Conservation (phyloP, 1,140 invertebrate species). For the Idris sp. region DNA sequence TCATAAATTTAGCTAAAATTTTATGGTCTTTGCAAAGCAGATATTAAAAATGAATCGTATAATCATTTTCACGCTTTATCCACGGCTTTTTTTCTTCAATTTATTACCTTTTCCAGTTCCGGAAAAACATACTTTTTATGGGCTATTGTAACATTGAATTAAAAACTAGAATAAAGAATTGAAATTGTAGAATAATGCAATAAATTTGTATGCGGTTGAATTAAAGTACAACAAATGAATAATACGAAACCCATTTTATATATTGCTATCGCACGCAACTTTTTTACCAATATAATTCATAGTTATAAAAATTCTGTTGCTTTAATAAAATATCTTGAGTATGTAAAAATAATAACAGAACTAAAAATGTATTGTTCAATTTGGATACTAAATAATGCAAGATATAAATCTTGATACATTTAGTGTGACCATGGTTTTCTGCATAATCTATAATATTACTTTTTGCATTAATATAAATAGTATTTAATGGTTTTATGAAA, state of each 20-base stretch:
- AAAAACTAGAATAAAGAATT: slow-evolving; percentile 26
- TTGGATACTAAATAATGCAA: too few relatives aligned
- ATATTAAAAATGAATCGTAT: slow-evolving; percentile 23
- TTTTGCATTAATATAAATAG: too few relatives aligned
- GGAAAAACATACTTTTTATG: slow-evolving; percentile 22
- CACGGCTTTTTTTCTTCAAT: slow-evolving; percentile 1
- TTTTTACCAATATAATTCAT: too few relatives aligned
- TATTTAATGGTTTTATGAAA: too few relatives aligned
- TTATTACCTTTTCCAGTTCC: slow-evolving; percentile 26
- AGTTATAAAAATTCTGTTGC: too few relatives aligned
- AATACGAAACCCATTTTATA: slow-evolving; percentile 1
- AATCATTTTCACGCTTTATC: slow-evolving; percentile 19
- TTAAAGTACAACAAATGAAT: slow-evolving; percentile 21
- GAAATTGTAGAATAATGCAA: slow-evolving; percentile 15
- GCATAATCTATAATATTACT: too few relatives aligned
- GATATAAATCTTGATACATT: too few relatives aligned
- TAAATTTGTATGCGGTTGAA: slow-evolving; percentile 12
- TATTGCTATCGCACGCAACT: too few relatives aligned
- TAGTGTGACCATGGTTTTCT: too few relatives aligned
- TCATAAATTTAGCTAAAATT: slow-evolving; percentile 7
- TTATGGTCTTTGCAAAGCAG: not conserved
- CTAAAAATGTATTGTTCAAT: too few relatives aligned
- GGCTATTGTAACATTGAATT: slow-evolving; percentile 20
- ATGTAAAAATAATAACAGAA: too few relatives aligned
- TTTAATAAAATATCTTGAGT: too few relatives aligned